Base-by-base conservation (phyloP, 2,797 vertebrate species). In the Dermochelys coriacea region DNA sequence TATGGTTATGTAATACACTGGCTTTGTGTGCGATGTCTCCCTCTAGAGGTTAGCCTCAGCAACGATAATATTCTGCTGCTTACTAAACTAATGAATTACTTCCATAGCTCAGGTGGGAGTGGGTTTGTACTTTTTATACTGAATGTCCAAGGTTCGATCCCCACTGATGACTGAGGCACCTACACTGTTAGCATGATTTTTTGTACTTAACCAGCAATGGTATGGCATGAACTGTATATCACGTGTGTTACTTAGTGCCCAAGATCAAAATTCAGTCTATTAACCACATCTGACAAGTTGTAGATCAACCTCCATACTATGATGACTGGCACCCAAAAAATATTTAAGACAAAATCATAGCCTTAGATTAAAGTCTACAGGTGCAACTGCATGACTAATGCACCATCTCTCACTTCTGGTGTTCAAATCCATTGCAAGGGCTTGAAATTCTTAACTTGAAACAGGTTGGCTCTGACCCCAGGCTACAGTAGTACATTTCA, bases 1-100 rank as follows among this genome's bases (percentile, higher is more conserved):
- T 59, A 34, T 18, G 19, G 12, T 82, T 34, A 49, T 80, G 82
- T 88, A 94, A 89, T 49, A 75, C 57, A 45, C 0, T 2, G 54
- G 71, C 86, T 84, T 12, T 0, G 0, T 45, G 86, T 89, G 79
- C 85, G 82, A 85, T 94, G 95, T 96, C 96, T 97, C 96, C 97
- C 96, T 97, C 96, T 96, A 91, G 93, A 96, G 97, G 96, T 78
- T 95, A 91, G 79, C 51, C 88, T 77, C 86, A 96, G 96, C 94
- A 95, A 95, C 7, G 7, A 37, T 6, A 71, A 71, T 19, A 92
- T 74, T 86, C 85, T 80, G 82, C 49, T 92, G 74, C 89, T 85
- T 91, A 75, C 55, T 94, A 55, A 82, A 85, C 89, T 80, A 77
- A 61, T 83, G 84, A 71, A 71, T 90, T 57, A 90, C 92, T 19